Conservation (phyloP, 2,113 vertebrate species). For the Cinclus cinclus region DNA sequence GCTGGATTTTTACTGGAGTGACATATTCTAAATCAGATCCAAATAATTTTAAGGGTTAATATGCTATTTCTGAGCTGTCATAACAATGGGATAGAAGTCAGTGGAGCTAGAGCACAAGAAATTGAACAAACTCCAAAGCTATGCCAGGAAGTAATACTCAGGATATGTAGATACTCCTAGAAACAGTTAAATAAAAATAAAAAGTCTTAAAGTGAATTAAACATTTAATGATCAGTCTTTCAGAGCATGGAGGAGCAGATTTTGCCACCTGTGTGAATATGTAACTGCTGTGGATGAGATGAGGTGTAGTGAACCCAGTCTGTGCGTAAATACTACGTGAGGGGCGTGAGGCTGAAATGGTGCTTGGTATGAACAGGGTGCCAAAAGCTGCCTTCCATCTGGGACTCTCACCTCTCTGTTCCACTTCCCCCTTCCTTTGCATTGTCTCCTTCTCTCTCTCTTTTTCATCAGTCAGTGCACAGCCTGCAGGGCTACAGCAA, state of each 20-base stretch:
- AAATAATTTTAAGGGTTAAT: background rate
- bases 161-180: background rate
- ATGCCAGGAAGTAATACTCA: background rate
- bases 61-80: background rate
- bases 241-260: background rate
- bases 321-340: background rate
- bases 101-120: background rate
- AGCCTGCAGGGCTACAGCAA: background rate
- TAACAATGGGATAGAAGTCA: background rate
- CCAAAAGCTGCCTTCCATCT: background rate
- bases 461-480: background rate
- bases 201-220: background rate
- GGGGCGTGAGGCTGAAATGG: background rate
- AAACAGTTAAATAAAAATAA: background rate
- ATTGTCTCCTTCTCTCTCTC: background rate
- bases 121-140: background rate
- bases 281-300: background rate
- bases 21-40: background rate
- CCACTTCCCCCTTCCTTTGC: background rate
- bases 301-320: accelerated
- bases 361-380: background rate
- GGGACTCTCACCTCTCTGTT: background rate
- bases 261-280: background rate
- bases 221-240: background rate
- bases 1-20: background rate